A percentile compares a stretch with the other conserved stretches of the same genome.
Conservation (phyloP, 2,113 vertebrate genomes). For the Rhinolophus sinicus region DNA sequence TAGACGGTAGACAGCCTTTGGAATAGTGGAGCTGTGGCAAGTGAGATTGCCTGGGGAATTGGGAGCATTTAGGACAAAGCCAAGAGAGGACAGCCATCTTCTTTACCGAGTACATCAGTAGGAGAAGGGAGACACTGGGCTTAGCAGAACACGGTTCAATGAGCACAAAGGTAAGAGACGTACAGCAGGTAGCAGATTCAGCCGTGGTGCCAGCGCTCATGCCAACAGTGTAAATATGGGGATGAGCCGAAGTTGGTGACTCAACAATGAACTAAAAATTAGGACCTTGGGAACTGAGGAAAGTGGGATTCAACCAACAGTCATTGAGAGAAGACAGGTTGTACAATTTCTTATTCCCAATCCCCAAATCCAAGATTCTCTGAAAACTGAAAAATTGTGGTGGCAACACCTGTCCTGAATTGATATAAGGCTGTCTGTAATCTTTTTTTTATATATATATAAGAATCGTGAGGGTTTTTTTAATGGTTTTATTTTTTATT, state of each 20-base stretch:
- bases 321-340: neutral
- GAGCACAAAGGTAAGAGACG: conserved; percentile 53
- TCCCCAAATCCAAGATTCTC: neutral
- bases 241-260: neutral
- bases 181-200: neutral
- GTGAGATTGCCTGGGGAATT: neutral
- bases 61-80: neutral
- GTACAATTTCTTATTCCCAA: neutral
- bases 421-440: neutral
- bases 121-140: neutral
- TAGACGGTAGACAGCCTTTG: neutral
- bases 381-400: neutral
- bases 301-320: neutral
- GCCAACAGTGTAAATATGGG: too few relatives aligned
- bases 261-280: neutral
- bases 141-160: neutral
- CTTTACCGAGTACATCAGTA: too few relatives aligned
- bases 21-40: neutral
- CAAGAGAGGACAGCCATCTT: neutral
- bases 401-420: neutral
- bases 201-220: fast-evolving
- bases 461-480: too few relatives aligned
- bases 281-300: neutral
- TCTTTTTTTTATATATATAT: neutral
- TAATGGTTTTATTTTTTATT: too few relatives aligned